These are phyloP conservation scores for Silurus aristotelis DNA, from an alignment of 2,797 vertebrate genomes.

Conservation along the genomic window DNA sequence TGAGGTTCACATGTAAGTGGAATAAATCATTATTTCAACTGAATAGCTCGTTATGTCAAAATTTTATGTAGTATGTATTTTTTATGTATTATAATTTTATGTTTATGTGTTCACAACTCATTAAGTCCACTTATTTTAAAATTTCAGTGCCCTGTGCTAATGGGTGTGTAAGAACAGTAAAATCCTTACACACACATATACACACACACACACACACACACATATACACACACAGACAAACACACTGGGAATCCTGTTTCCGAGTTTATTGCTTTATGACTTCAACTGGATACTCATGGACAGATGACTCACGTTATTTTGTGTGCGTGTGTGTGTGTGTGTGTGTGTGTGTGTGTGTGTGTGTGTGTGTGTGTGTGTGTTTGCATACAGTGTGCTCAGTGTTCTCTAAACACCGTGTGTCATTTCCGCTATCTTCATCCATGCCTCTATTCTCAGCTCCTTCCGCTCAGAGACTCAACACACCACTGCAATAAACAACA, in stretches of 20 bases:
- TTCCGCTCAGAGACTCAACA: constrained; percentile 31
- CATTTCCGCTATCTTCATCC: constrained; percentile 26
- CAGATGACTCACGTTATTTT: constrained; percentile 11
- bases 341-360: background rate
- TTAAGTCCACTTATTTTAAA: no score
- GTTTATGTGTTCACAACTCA: no score
- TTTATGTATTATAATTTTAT: no score
- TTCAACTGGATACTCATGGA: background rate
- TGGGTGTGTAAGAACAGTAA: constrained; percentile 3
- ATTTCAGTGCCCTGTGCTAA: no score
- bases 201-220: background rate
- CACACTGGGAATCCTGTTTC: background rate
- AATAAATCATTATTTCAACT: background rate
- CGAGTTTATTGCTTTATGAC: background rate
- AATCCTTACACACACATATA: background rate
- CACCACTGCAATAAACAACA: constrained; percentile 48
- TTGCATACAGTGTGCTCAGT: constrained; percentile 30
- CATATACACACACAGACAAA: background rate
- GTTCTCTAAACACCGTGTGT: constrained; percentile 26
- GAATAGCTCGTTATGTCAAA: background rate
- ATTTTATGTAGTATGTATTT: background rate
- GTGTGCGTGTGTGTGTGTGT: no score
- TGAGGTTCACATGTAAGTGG: no score
- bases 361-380: constrained; percentile 4
- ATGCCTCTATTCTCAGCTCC: constrained; percentile 18